Evolutionary conservation across 1,140 invertebrate species (phyloP).

Genomic region (Andricus grossulariae): DNA sequence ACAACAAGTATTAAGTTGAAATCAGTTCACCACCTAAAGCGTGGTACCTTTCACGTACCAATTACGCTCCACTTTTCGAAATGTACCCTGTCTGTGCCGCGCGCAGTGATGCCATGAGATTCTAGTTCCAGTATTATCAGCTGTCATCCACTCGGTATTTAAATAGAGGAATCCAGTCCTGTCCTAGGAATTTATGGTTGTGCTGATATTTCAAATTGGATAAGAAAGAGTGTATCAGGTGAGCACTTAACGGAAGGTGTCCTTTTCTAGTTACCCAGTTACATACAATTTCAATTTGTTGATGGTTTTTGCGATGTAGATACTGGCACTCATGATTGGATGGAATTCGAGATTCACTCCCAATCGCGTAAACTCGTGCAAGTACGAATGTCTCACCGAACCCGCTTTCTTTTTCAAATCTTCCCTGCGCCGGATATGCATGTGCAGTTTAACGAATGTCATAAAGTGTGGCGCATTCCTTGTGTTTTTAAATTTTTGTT

Average conservation of each 20-base stretch:
- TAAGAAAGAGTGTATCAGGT: no score
- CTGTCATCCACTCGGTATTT: neutral
- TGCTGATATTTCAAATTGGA: no score
- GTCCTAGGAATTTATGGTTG: neutral
- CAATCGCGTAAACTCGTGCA: neutral
- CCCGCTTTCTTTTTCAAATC: slow-evolving; percentile 14
- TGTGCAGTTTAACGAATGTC: neutral
- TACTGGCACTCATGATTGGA: neutral
- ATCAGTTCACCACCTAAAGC: slow-evolving; percentile 38
- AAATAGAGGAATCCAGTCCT: neutral
- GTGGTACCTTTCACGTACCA: neutral
- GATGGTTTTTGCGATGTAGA: neutral
- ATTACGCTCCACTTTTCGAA: neutral
- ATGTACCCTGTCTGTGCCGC: slow-evolving; percentile 31
- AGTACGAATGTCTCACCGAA: neutral
- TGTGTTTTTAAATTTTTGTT: neutral
- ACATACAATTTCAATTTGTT: no score
- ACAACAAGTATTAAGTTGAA: slow-evolving; percentile 57
- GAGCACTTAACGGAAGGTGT: no score
- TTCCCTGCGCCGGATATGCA: slow-evolving; percentile 12
- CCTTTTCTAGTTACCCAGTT: no score
- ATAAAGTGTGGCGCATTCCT: neutral
- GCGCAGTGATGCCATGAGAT: slow-evolving; percentile 32
- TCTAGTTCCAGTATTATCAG: neutral
- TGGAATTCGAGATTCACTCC: neutral